phyloP scores from a whole-genome alignment of 2,113 vertebrate genomes.

The Okapia johnstoni region DNA sequence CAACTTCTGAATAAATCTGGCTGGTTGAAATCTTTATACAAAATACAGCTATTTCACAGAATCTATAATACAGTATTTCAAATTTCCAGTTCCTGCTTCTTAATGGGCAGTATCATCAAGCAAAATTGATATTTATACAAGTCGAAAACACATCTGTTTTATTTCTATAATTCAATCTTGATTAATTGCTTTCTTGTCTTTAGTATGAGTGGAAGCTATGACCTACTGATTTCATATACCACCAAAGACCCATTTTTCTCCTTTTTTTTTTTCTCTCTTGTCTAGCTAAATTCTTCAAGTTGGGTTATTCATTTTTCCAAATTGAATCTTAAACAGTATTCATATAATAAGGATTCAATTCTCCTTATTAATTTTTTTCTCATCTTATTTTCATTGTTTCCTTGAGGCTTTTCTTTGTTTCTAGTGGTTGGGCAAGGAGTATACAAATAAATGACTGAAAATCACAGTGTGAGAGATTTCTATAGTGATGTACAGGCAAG shows the following conservation, averaged over 20 bases:
- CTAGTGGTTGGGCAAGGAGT: background rate
- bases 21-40: constrained; percentile 21
- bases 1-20: constrained; percentile 11
- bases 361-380: background rate
- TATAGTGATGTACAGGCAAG: background rate
- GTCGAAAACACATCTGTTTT: background rate
- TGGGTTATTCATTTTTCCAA: background rate
- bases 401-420: background rate
- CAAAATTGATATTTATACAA: constrained; percentile 23
- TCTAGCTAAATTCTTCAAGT: background rate
- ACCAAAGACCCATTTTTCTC: background rate
- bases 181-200: constrained; percentile 42
- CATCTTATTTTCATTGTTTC: background rate
- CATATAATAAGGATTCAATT: background rate
- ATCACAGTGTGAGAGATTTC: background rate
- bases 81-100: constrained; percentile 38
- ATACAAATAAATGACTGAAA: background rate
- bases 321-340: background rate
- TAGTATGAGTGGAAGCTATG: background rate
- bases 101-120: background rate
- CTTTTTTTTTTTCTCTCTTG: background rate
- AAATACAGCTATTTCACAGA: constrained; percentile 5
- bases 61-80: constrained; percentile 5
- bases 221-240: background rate
- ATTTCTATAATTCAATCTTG: constrained; percentile 27